Conservation (phyloP, 1,140 invertebrate genomes). For the Dendroctonus ponderosae region DNA sequence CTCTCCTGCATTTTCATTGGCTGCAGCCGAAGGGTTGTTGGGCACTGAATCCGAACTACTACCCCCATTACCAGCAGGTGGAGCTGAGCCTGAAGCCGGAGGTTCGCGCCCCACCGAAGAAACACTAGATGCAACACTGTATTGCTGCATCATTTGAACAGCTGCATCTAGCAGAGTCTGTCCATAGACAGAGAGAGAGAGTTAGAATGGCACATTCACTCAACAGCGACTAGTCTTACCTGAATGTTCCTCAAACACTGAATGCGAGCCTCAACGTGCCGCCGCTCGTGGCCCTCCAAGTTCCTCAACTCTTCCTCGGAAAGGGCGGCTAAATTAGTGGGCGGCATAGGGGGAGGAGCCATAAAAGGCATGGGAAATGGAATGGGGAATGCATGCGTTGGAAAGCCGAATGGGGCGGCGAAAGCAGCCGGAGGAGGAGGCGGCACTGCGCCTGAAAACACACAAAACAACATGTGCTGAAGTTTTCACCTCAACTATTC, state of each 20-base stretch:
- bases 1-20: background rate
- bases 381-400: slow-evolving; percentile 60
- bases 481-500: no score
- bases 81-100: background rate
- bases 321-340: slow-evolving; percentile 71
- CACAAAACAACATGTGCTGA: no score
- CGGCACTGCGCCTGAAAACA: background rate
- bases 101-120: background rate
- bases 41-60: background rate
- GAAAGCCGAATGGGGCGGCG: slow-evolving; percentile 39
- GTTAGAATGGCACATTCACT: slow-evolving; percentile 2
- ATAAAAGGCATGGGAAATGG: slow-evolving; percentile 57
- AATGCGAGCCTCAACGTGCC: slow-evolving; percentile 87
- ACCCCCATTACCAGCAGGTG: background rate
- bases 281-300: slow-evolving; percentile 86
- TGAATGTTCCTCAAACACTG: slow-evolving; percentile 82
- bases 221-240: slow-evolving; percentile 33
- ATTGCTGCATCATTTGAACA: slow-evolving; percentile 86
- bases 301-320: slow-evolving; percentile 78
- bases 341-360: slow-evolving; percentile 72
- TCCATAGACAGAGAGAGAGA: slow-evolving; percentile 15
- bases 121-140: slow-evolving; percentile 62
- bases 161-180: slow-evolving; percentile 80
- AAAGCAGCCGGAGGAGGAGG: slow-evolving; percentile 5
- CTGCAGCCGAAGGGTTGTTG: background rate